Evolutionary conservation across 64 coral and sea anemone species (phyloP), one percentile per base, ranked within the genome.

Genomic region (Trachythela sp.): DNA sequence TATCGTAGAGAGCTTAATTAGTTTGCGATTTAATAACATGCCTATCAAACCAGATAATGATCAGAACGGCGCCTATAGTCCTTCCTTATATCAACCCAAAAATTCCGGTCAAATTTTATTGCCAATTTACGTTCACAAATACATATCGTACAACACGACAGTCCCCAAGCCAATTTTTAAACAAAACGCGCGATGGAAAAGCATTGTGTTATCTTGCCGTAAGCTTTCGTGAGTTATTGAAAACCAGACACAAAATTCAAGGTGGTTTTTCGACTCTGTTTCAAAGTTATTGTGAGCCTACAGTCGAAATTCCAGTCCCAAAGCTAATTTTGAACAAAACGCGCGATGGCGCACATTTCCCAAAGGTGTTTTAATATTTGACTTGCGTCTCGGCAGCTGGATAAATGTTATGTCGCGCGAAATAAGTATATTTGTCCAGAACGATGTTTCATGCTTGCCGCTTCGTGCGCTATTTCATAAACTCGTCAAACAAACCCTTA

Each of bases 11-110:
- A 80, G 75, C 75, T 80, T 80, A 80, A 80, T 80, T 80, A 80
- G 75, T 80, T 80, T 36, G 75, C 27, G 30, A 80, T 80, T 80
- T 80, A 80, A 80, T 80, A 80, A 80, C 75, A 39, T 80, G 31
- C 33, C 75, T 80, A 80, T 80, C 75, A 80, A 35, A 35, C 4
- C 33, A 35, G 75, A 80, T 80, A 80, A 80, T 39, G 27, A 80
- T 80, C 75, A 80, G 59, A 22, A n/a, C 59, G 59, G 59, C 59
- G 33, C 75, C 33, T 14, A 13, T 15, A 35, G 20, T 30, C 75
- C 75, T 30, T 36, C 31, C 75, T 80, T 80, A 20, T 35, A 37
- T 80, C 75, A 29, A 29, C 33, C 13, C 33, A 37, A 80, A 80
- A 80, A 80, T 80, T 80, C 37, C 75, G 56, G 13, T 64, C 56